Evolutionary conservation across 2,888 invertebrate species (phyloP), one percentile per base, ranked within the genome.

Genomic region (Agriopis marginaria): DNA sequence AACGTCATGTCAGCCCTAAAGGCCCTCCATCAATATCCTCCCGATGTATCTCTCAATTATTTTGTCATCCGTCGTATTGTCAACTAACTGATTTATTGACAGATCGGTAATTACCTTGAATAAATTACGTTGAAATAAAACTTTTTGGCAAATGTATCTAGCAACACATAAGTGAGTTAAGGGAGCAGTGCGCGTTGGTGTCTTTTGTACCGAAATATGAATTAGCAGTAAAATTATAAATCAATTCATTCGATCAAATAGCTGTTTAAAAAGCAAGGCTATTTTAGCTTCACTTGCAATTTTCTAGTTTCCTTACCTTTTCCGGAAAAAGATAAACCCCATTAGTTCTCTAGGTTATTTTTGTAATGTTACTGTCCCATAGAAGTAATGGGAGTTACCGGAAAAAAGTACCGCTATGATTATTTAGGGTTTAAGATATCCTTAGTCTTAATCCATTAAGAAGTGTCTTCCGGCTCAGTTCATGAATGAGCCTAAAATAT

Each of bases 31-130:
- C 66, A 63, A 58, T 56, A 65, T 58, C 49, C 23, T 55, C 32
- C 7, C 45, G 62, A 54, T 66, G 61, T 58, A 61, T 66, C 63
- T 63, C 66, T 66, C 66, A 66, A 70, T 70, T 70, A 70, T 66
- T 70, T 70, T 66, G 66, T 70, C 66, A 70, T 70, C 63, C 63
- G 70, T 66, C 66, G 54, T 42, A 65, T 66, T 70, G 66, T 60
- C 70, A 70, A 63, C 66, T 71, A 63, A 51, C 66, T 71, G 66
- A 63, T 71, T 59, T 67, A 72, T 72, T 64, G 70, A 70, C 67
- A 74, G 12, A 44, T 56, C 12, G 58, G 49, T 62, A 75, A 75
- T 73, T 75, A 62, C 73, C 68, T 49, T 49, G 68, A 66, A 60
- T 59, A 53, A 49, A 68, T 65, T 44, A 63, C 49, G 56, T 71